Conservation (phyloP, 92 coral and sea anemone genomes). For the Umimayanthus kanabou region DNA sequence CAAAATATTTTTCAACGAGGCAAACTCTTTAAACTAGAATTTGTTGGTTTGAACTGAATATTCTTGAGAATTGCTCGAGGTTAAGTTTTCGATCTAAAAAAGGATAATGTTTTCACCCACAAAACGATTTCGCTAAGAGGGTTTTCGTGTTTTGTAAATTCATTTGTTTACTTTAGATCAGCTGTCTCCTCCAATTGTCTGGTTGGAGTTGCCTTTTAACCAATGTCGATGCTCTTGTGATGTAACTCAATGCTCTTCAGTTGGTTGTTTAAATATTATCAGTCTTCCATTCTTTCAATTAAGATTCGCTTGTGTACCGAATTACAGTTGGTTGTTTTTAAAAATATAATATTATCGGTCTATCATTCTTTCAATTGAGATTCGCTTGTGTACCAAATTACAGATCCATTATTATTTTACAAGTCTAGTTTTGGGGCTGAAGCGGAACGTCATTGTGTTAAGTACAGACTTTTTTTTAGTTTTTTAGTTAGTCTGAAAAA, state of each 20-base stretch:
- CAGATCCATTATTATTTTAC: too few relatives aligned
- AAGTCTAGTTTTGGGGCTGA: too few relatives aligned
- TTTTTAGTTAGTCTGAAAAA: too few relatives aligned
- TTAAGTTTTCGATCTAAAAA: not conserved
- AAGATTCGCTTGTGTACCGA: not conserved
- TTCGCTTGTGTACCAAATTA: too few relatives aligned
- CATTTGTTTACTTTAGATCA: not conserved
- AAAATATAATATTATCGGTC: not conserved
- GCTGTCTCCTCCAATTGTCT: not conserved
- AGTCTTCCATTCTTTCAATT: not conserved
- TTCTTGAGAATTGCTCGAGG: not conserved
- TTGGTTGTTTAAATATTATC: not conserved
- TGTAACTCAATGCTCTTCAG: not conserved
- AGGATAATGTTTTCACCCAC: not conserved
- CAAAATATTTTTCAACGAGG: not conserved
- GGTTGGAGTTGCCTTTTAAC: not conserved
- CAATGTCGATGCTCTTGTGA: not conserved
- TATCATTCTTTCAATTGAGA: not conserved
- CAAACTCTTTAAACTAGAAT: not conserved
- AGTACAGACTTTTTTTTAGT: too few relatives aligned
- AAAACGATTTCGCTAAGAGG: not conserved
- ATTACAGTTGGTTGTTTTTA: not conserved
- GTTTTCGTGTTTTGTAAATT: not conserved
- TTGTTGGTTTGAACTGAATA: not conserved
- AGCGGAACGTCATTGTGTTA: too few relatives aligned